Evolutionary conservation across 2,888 invertebrate genomes (phyloP).

Genomic region (Dendrolimus houi): DNA sequence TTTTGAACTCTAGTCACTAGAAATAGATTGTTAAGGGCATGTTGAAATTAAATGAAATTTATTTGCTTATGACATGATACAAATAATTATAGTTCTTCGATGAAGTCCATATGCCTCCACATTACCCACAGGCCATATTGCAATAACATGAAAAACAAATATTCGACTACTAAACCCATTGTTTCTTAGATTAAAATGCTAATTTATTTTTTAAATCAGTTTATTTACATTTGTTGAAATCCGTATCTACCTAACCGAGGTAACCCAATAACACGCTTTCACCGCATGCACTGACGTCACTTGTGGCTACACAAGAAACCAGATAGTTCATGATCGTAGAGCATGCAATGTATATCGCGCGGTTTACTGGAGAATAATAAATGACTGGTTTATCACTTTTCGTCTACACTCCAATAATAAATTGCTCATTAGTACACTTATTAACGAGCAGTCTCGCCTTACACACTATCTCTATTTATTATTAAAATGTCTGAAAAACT

Average conservation of each 20-base stretch:
- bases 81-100: too few species aligned
- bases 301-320: constrained; percentile 19
- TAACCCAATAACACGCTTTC: constrained; percentile 14
- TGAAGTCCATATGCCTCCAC: too few species aligned
- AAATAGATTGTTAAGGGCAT: too few species aligned
- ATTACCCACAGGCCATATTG: too few species aligned
- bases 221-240: not conserved
- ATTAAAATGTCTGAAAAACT: constrained; percentile 44
- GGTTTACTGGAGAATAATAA: not conserved
- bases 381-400: not conserved
- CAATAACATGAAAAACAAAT: too few species aligned
- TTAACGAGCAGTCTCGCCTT: not conserved
- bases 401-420: not conserved
- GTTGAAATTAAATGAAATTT: too few species aligned
- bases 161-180: too few species aligned
- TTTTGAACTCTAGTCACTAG: too few species aligned
- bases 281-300: constrained; percentile 18
- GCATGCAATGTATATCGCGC: constrained; percentile 12
- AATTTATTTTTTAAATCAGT: not conserved
- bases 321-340: constrained; percentile 33
- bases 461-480: not conserved
- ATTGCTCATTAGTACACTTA: constrained; percentile 2
- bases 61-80: too few species aligned
- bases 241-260: constrained; percentile 6
- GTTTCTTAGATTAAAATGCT: too few species aligned